A percentile compares a stretch with the other conserved stretches of the same genome.
Evolutionary conservation across 1,140 invertebrate species (phyloP).

Genomic region (Atopsyche davidsoni): DNA sequence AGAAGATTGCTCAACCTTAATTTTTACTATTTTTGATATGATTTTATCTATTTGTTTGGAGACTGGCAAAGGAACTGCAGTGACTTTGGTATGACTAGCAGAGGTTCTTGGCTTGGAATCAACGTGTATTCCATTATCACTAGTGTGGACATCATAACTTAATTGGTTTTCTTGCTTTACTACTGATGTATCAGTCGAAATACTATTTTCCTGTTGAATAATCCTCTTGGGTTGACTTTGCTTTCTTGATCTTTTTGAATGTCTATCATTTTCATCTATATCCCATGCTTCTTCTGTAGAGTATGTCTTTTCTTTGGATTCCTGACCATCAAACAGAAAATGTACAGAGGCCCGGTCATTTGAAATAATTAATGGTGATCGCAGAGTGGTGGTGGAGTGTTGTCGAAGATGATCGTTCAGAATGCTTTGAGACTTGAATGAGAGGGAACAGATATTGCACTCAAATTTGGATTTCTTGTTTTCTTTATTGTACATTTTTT

Average conservation of each 20-base stretch:
- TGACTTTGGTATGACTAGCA: background rate
- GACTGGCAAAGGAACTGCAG: background rate
- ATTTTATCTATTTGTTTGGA: constrained; percentile 20
- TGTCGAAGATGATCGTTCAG: constrained; percentile 40
- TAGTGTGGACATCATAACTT: background rate
- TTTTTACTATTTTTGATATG: constrained; percentile 17
- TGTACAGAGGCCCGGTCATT: constrained; percentile 34
- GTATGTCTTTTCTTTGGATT: too few species aligned
- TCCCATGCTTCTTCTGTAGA: constrained; percentile 33
- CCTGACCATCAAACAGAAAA: constrained; percentile 34
- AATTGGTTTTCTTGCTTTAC: background rate
- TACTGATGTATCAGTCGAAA: background rate
- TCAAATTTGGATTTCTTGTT: constrained; percentile 38
- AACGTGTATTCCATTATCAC: background rate
- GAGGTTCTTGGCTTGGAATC: background rate
- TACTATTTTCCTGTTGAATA: constrained; percentile 32
- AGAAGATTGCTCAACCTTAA: constrained; percentile 1
- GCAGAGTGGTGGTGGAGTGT: constrained; percentile 36
- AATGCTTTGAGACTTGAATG: constrained; percentile 13
- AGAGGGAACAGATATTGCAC: constrained; percentile 24
- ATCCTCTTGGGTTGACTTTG: constrained; percentile 47
- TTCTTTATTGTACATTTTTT: constrained; percentile 29
- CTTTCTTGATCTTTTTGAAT: constrained; percentile 37
- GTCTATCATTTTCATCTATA: constrained; percentile 33
- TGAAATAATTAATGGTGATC: constrained; percentile 33